phyloP scores from a whole-genome alignment of 2,888 invertebrate species.

The Helicoverpa assulta region DNA sequence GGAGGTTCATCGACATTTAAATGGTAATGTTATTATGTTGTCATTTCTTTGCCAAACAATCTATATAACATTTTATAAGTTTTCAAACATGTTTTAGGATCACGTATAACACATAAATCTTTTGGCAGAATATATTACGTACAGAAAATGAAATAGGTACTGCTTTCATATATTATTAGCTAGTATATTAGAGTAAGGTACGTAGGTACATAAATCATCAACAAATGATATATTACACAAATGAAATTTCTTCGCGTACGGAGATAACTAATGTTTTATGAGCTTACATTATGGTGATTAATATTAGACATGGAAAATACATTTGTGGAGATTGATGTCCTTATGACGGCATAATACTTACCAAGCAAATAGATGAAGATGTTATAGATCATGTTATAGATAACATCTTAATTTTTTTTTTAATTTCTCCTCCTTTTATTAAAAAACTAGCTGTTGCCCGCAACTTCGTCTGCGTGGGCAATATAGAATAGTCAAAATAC shows the following conservation, averaged over 20 bases:
- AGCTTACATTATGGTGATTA: background rate
- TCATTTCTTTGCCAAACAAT: too few species aligned
- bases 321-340: background rate
- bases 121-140: background rate
- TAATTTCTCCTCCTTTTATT: too few species aligned
- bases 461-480: too few species aligned
- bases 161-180: constrained; percentile 1
- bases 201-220: background rate
- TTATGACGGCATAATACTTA: too few species aligned
- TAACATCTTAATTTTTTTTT: too few species aligned
- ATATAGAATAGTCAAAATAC: too few species aligned
- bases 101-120: background rate
- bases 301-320: background rate
- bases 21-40: too few species aligned
- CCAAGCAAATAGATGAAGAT: too few species aligned
- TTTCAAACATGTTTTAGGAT: background rate
- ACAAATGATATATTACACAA: background rate
- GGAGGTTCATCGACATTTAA: too few species aligned
- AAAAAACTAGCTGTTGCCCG: too few species aligned
- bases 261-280: background rate
- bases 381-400: too few species aligned
- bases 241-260: constrained; percentile 1
- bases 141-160: background rate
- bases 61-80: too few species aligned
- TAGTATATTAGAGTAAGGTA: background rate